Base-by-base conservation (phyloP, 1,140 invertebrate genomes). In the Trachelipus rathkii region DNA sequence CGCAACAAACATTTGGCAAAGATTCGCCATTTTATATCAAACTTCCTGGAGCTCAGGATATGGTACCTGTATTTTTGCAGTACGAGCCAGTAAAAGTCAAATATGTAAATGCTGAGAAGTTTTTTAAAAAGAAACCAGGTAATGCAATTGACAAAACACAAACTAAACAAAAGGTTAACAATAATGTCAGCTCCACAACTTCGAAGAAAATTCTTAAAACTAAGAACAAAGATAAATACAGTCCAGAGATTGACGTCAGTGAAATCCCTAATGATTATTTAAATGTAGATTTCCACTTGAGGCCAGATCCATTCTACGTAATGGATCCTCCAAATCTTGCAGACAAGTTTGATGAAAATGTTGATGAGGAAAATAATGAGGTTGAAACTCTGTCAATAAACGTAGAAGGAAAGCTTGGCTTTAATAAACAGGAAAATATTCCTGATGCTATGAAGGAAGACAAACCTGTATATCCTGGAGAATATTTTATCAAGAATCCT, bases 61-160 rank as follows among this genome's bases (percentile, higher is more conserved):
- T 77, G n/a, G 79, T 78, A 44, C 77, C 77, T 2, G 75, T 81
- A 1, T 81, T 69, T 75, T 72, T 81, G 9, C 75, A 78, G 53
- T 78, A 78, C 23, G 79, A 81, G 33, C 79, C 79, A 8, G 77
- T 81, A 9, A 71, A 78, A 44, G 69, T 81, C 19, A 81, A 78
- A 33, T 81, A 81, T 73, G 72, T 81, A 24, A 50, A 76, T 5
- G 43, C n/a, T 75, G 73, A 75, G 15, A 44, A 53, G 15, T n/a
- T 15, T 68, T 44, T 24, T n/a, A 0, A 44, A 43, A 68, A 45
- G 33, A 10, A 53, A 72, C 15, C 50, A 60, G 11, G 11, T 13
- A 60, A 15, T 60, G 50, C 50, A 8, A 60, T 15, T 15, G 11
- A 13, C 11, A 19, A 60, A 19, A 60, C 50, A 60, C 11, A 13